A percentile compares a stretch with the other conserved stretches of the same genome.
phyloP scores from a whole-genome alignment of 2,888 invertebrate species.

The Chymomyza fuscimana region DNA sequence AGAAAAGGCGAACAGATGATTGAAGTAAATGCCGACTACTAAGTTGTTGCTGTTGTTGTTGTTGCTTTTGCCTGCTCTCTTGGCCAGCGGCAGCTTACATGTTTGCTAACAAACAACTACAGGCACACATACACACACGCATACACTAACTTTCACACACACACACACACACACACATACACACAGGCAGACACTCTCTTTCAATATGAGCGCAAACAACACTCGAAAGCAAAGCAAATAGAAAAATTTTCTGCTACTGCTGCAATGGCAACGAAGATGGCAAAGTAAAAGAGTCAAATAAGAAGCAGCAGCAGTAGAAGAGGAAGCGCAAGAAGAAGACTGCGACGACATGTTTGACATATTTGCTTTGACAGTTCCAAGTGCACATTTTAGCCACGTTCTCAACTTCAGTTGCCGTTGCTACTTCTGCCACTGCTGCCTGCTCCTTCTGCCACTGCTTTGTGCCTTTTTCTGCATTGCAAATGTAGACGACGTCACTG shows the following conservation, averaged over 20 bases:
- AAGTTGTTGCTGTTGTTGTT: not conserved
- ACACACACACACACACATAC: not conserved
- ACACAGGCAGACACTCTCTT: slow-evolving; percentile 33
- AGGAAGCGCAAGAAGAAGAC: slow-evolving; percentile 26
- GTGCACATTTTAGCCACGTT: slow-evolving; percentile 73
- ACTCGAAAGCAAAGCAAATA: slow-evolving; percentile 68
- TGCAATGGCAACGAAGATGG: not conserved
- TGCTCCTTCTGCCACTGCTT: slow-evolving; percentile 8
- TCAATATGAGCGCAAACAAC: slow-evolving; percentile 66
- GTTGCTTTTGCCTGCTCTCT: not conserved
- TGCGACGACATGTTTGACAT: slow-evolving; percentile 68
- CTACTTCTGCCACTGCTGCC: slow-evolving; percentile 10
- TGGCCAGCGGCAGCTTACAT: slow-evolving; percentile 72
- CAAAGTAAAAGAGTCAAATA: not conserved
- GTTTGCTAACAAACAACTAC: slow-evolving; percentile 72
- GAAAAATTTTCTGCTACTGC: slow-evolving; percentile 57
- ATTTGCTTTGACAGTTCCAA: slow-evolving; percentile 72
- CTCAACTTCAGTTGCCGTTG: slow-evolving; percentile 18
- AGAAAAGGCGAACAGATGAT: slow-evolving; percentile 39
- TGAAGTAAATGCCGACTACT: slow-evolving; percentile 39
- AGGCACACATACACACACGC: slow-evolving; percentile 30
- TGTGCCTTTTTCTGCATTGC: slow-evolving; percentile 56
- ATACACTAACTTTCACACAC: too few species aligned
- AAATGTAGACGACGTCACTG: slow-evolving; percentile 34
- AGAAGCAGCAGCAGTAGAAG: not conserved